These are phyloP conservation scores for Alces alces DNA, from an alignment of 2,113 vertebrate species.

Conservation along the genomic window DNA sequence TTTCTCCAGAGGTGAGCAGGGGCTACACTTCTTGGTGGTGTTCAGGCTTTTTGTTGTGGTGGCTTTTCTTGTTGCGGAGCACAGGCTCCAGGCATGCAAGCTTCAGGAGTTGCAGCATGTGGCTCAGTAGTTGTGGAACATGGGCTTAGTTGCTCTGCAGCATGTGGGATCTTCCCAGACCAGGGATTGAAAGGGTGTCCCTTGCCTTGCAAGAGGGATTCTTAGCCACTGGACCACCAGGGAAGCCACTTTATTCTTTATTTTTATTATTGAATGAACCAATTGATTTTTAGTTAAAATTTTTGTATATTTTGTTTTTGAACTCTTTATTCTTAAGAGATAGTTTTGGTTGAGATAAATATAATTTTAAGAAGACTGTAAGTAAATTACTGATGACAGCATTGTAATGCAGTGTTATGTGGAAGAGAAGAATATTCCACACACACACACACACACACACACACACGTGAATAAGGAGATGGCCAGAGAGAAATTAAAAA, in stretches of 20 bases:
- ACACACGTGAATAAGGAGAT: too few relatives aligned
- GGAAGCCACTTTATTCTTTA: neutral
- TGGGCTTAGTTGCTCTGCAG: neutral
- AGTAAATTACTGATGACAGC: neutral
- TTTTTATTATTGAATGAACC: neutral
- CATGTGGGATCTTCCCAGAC: neutral
- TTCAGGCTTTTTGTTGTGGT: neutral
- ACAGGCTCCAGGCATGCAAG: neutral
- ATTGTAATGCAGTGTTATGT: neutral
- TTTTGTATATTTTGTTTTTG: neutral
- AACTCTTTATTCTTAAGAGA: conserved; percentile 2
- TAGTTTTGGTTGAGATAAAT: neutral
- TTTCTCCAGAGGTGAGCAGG: neutral
- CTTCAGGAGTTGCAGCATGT: rapidly evolving
- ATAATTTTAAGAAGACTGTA: neutral
- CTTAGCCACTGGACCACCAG: neutral
- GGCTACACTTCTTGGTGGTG: neutral
- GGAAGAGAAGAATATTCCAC: neutral
- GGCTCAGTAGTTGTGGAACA: neutral
- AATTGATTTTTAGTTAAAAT: neutral
- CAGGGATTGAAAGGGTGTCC: neutral
- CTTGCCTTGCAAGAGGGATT: neutral
- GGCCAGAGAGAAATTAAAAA: neutral
- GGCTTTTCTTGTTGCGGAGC: neutral
- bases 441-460: neutral